Percentiles rank a stretch among this genome's conserved stretches.
phyloP scores from a whole-genome alignment of 2,888 invertebrate genomes.

The Oxycera nigricornis region DNA sequence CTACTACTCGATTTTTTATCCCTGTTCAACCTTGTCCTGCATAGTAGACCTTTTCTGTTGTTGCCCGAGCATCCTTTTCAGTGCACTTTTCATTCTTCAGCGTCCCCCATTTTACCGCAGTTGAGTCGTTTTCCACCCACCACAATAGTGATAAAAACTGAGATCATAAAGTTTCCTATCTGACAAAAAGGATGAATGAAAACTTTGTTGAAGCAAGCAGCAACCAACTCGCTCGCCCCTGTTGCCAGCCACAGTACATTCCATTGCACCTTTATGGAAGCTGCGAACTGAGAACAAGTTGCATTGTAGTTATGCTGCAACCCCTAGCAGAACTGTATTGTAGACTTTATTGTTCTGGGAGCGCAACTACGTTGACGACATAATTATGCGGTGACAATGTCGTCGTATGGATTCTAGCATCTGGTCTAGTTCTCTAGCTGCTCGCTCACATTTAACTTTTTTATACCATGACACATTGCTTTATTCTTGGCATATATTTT shows the following conservation, averaged over 20 bases:
- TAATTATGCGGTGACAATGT: slow-evolving; percentile 37
- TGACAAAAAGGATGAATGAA: slow-evolving; percentile 18
- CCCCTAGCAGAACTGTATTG: background rate
- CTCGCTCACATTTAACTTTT: too few relatives aligned
- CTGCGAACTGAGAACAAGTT: background rate
- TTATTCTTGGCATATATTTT: too few relatives aligned
- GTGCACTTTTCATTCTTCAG: too few relatives aligned
- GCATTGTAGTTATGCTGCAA: slow-evolving; percentile 1
- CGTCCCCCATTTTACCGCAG: too few relatives aligned
- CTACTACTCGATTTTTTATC: too few relatives aligned
- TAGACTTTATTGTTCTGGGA: slow-evolving; percentile 4
- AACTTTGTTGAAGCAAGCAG: background rate
- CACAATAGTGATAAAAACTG: slow-evolving; percentile 4
- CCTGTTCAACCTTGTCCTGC: too few relatives aligned
- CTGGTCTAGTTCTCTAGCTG: slow-evolving; percentile 15
- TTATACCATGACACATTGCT: too few relatives aligned
- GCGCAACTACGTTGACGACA: slow-evolving; percentile 31
- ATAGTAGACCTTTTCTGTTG: too few relatives aligned
- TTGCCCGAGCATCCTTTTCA: too few relatives aligned
- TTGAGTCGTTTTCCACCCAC: too few relatives aligned
- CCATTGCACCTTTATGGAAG: too few relatives aligned
- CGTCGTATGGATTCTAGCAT: slow-evolving; percentile 31
- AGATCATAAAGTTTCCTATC: background rate
- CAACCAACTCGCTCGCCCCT: background rate
- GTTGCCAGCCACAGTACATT: too few relatives aligned